phyloP scores from a whole-genome alignment of 2,113 vertebrate species.

The Rynchops niger region DNA sequence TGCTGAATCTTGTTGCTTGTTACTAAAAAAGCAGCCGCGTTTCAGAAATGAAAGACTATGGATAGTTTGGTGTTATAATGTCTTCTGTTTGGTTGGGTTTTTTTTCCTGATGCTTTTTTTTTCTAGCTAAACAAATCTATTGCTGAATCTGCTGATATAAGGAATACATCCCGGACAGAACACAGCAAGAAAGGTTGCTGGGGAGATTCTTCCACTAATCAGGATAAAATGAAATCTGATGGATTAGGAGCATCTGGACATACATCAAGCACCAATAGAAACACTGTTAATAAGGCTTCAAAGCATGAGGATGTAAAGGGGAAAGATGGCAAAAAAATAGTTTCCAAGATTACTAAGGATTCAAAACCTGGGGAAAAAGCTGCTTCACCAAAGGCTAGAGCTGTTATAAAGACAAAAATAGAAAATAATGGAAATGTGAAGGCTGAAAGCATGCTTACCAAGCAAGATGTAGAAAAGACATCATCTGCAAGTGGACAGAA shows the following conservation, averaged over 20 bases:
- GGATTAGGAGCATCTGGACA: constrained; percentile 83
- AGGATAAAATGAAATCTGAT: constrained; percentile 95
- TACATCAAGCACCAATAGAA: constrained; percentile 73
- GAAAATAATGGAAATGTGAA: constrained; percentile 79
- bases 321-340: constrained; percentile 78
- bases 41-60: background rate
- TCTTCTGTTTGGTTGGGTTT: background rate
- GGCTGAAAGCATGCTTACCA: constrained; percentile 64
- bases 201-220: constrained; percentile 57
- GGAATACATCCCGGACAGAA: constrained; percentile 69
- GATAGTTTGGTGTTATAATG: background rate
- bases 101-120: background rate
- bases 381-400: constrained; percentile 80
- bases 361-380: constrained; percentile 77
- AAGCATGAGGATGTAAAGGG: constrained; percentile 81
- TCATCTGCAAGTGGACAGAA: constrained; percentile 72
- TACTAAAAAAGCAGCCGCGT: background rate
- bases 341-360: constrained; percentile 73
- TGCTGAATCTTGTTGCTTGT: background rate
- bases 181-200: constrained; percentile 57
- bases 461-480: constrained; percentile 70
- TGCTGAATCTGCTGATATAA: constrained; percentile 70
- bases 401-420: constrained; percentile 73
- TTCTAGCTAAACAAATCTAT: constrained; percentile 72
- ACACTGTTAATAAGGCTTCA: constrained; percentile 75